phyloP scores from a whole-genome alignment of 2,113 vertebrate genomes.

The Melanerpes aurifrons region DNA sequence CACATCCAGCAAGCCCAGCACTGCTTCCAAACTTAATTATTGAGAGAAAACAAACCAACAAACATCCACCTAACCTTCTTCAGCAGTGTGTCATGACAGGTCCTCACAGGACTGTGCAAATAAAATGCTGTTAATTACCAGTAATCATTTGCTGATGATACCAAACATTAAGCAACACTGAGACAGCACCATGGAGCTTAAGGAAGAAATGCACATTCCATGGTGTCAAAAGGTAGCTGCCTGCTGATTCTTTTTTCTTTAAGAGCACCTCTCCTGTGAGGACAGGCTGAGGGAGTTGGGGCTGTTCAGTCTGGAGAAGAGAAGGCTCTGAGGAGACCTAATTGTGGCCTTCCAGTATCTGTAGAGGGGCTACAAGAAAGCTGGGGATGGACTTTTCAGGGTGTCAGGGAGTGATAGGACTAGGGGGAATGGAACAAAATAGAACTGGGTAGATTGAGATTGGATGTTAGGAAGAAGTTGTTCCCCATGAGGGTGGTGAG shows the following conservation, averaged over 20 bases:
- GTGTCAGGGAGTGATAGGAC: too few relatives aligned
- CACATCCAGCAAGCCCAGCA: neutral
- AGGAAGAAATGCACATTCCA: neutral
- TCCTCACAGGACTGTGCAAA: neutral
- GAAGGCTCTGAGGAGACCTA: too few relatives aligned
- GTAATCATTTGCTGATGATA: neutral
- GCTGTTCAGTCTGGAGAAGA: too few relatives aligned
- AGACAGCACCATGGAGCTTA: neutral
- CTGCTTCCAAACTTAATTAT: neutral
- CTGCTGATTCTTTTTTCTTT: neutral
- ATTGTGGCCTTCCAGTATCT: too few relatives aligned
- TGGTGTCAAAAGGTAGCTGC: neutral
- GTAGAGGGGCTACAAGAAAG: too few relatives aligned
- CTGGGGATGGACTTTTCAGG: too few relatives aligned
- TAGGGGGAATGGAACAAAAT: too few relatives aligned
- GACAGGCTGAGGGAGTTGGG: too few relatives aligned
- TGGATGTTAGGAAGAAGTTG: too few relatives aligned
- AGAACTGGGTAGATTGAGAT: too few relatives aligned
- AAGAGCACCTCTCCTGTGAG: neutral
- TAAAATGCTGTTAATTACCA: neutral
- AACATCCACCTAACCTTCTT: accelerated
- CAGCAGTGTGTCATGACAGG: neutral
- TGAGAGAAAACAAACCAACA: neutral
- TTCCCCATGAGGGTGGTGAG: too few relatives aligned
- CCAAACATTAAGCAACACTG: neutral